Percentiles rank a stretch among this genome's conserved stretches.
phyloP scores from a whole-genome alignment of 2,797 vertebrate genomes.

The Euphonia xanthogaster region DNA sequence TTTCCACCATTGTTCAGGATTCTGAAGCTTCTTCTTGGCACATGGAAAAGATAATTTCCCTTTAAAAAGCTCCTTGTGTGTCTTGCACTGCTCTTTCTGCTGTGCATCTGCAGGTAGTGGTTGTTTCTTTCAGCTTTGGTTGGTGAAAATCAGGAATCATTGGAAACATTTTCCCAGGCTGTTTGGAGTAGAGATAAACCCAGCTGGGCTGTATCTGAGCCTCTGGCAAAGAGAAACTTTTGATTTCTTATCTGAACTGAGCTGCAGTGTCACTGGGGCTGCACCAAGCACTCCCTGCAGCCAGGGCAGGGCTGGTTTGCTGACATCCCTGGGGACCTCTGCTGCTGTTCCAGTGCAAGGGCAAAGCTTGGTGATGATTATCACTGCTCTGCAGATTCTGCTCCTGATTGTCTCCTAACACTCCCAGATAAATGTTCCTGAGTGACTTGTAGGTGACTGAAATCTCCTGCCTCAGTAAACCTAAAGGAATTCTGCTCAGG shows the following conservation, averaged over 20 bases:
- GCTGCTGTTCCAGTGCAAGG: neutral
- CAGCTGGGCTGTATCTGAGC: neutral
- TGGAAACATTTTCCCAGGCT: neutral
- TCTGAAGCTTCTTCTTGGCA: neutral
- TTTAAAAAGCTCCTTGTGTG: neutral
- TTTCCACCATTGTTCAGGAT: neutral
- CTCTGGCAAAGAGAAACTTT: neutral
- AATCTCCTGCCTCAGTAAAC: conserved; percentile 29
- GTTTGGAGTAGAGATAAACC: neutral
- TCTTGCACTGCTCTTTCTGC: neutral
- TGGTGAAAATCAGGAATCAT: neutral
- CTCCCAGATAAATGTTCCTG: neutral
- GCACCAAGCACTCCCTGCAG: neutral
- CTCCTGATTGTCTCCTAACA: neutral
- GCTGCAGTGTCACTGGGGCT: neutral
- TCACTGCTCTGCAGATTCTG: neutral
- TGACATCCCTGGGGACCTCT: neutral
- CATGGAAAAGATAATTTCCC: neutral
- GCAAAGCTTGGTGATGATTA: neutral
- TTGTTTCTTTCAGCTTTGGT: neutral
- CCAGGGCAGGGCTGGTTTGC: neutral
- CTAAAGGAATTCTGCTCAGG: neutral
- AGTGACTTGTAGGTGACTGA: neutral
- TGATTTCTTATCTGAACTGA: neutral
- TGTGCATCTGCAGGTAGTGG: neutral